Conservation (phyloP, 2,888 invertebrate species). For the Oxytorus armatus region DNA sequence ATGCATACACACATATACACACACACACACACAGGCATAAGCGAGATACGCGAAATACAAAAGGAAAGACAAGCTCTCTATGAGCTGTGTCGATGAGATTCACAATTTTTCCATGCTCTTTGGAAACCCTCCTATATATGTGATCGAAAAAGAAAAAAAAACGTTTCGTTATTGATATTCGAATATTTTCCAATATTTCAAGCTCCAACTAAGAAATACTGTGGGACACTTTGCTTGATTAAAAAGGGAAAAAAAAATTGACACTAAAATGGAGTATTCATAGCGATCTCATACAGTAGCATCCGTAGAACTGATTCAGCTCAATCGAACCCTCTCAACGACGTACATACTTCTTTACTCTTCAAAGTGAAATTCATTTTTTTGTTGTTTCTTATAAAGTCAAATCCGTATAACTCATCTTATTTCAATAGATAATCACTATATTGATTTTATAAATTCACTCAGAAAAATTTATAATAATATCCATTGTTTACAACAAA, state of each 20-base stretch:
- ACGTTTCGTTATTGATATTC: constrained; percentile 41
- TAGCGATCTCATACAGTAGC: not conserved
- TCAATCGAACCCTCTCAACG: not conserved
- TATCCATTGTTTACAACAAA: too few species aligned
- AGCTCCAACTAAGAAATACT: constrained; percentile 13
- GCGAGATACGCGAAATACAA: not conserved
- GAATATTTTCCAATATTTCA: constrained; percentile 27
- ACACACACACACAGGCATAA: not conserved
- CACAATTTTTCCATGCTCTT: constrained; percentile 9
- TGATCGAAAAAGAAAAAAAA: not conserved
- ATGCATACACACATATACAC: constrained; percentile 12
- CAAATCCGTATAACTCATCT: too few species aligned
- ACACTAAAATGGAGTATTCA: not conserved
- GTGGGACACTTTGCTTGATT: constrained; percentile 23
- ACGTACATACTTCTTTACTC: not conserved
- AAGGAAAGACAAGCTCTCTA: constrained; percentile 35
- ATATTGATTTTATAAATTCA: too few species aligned
- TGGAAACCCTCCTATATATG: constrained; percentile 9
- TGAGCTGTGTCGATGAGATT: constrained; percentile 29
- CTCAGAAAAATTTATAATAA: too few species aligned
- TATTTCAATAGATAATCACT: too few species aligned
- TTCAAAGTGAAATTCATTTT: too few species aligned
- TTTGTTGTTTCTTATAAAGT: too few species aligned
- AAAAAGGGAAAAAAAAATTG: not conserved
- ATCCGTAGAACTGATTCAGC: constrained; percentile 12